A percentile compares a stretch with the other conserved stretches of the same genome.
phyloP scores from a whole-genome alignment of 2,888 invertebrate species.

The Scaptomyza tumidula region DNA sequence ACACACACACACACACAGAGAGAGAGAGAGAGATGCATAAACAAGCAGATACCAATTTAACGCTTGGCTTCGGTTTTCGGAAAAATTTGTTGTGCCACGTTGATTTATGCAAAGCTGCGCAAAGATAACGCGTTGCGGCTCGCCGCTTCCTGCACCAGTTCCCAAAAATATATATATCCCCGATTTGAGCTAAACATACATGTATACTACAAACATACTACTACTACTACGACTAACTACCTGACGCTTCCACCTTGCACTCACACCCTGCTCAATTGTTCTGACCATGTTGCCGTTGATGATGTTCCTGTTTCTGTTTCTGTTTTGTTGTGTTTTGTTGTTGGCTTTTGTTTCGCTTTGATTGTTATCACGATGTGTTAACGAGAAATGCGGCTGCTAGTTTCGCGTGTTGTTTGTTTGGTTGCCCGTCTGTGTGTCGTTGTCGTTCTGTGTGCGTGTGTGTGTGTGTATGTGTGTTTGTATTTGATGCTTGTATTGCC shows the following conservation, averaged over 20 bases:
- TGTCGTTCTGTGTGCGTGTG: neutral
- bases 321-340: conserved; percentile 53
- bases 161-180: conserved; percentile 9
- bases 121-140: conserved; percentile 67
- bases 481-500: conserved; percentile 52
- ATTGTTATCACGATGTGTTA: conserved; percentile 70
- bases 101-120: conserved; percentile 74
- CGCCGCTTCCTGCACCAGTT: conserved; percentile 40
- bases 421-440: neutral
- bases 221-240: conserved; percentile 8
- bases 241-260: conserved; percentile 9
- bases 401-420: conserved; percentile 60
- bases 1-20: conserved; percentile 15
- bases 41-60: conserved; percentile 63
- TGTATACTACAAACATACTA: neutral
- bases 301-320: conserved; percentile 39
- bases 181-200: conserved; percentile 8
- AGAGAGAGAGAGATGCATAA: neutral
- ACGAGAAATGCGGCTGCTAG: conserved; percentile 56
- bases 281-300: conserved; percentile 45
- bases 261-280: conserved; percentile 6
- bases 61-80: conserved; percentile 71
- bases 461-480: conserved; percentile 31
- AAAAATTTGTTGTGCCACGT: conserved; percentile 49
- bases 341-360: conserved; percentile 68